Evolutionary conservation across 2,797 vertebrate species (phyloP).

Genomic region (Taeniopygia guttata): DNA sequence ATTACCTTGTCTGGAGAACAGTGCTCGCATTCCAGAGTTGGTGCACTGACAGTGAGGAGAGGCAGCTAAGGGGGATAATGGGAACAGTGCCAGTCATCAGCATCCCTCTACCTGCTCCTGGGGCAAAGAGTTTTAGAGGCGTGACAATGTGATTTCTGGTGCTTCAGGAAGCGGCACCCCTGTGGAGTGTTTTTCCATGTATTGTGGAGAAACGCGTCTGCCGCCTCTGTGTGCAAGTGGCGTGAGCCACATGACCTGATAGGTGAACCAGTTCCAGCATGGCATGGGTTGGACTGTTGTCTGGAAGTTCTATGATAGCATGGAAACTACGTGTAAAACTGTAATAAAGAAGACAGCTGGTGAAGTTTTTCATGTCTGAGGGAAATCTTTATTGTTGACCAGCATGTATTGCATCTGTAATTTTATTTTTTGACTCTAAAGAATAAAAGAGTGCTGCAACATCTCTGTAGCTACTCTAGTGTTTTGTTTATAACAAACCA

Average conservation of each 20-base stretch:
- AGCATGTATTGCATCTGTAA: not conserved
- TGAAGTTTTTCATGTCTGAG: not conserved
- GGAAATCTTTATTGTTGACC: conserved; percentile 6
- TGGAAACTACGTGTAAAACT: not conserved
- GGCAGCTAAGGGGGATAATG: not conserved
- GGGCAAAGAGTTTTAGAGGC: not conserved
- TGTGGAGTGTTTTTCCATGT: not conserved
- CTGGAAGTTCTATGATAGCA: not conserved
- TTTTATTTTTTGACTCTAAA: not conserved
- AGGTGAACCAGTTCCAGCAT: not conserved
- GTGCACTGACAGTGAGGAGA: not conserved
- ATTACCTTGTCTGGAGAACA: not conserved
- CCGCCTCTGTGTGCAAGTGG: not conserved
- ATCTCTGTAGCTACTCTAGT: not conserved
- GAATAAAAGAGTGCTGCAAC: not conserved
- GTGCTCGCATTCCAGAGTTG: rapidly evolving
- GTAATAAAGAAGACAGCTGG: not conserved
- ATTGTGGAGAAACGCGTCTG: not conserved
- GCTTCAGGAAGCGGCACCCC: not conserved
- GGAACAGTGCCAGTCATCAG: not conserved
- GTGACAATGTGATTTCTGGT: not conserved
- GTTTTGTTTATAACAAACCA: not conserved
- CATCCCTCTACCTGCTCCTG: not conserved
- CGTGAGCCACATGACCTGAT: not conserved
- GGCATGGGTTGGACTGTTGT: not conserved